These are phyloP conservation scores for Philaenus spumarius DNA, from an alignment of 1,140 invertebrate species.

Conservation along the genomic window DNA sequence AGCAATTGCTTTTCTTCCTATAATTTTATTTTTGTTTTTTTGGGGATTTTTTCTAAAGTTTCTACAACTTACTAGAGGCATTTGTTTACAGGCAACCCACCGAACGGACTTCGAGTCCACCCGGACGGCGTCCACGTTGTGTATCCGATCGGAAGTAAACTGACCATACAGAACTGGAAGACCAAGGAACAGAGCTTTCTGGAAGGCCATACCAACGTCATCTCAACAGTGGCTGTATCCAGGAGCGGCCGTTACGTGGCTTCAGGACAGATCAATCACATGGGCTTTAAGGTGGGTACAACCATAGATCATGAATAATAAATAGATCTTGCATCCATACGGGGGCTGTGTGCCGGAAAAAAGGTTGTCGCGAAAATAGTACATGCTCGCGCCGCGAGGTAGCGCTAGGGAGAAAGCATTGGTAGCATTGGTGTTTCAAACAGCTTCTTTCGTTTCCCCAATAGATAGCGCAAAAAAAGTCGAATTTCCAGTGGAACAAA, in stretches of 20 bases:
- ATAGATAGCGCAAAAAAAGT: no score
- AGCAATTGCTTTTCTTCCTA: not conserved
- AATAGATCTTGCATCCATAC: no score
- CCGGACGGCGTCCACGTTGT: slow-evolving; percentile 67
- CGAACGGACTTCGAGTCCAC: slow-evolving; percentile 66
- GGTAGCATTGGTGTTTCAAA: no score
- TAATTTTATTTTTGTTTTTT: not conserved
- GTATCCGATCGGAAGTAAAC: slow-evolving; percentile 78
- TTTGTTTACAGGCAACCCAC: slow-evolving; percentile 50
- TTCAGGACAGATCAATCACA: slow-evolving; percentile 83
- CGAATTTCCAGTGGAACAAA: no score
- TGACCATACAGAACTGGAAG: slow-evolving; percentile 67
- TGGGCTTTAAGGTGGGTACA: slow-evolving; percentile 88
- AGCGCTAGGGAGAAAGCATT: no score
- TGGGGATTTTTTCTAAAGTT: not conserved
- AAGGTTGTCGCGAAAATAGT: no score
- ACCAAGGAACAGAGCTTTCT: slow-evolving; percentile 69
- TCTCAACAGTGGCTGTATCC: slow-evolving; percentile 75
- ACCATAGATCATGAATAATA: no score
- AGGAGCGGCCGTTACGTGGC: slow-evolving; percentile 70
- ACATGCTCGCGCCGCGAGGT: no score
- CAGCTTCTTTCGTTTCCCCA: no score
- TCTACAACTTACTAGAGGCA: slow-evolving; percentile 19
- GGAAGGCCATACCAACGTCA: slow-evolving; percentile 73
- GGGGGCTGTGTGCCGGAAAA: no score